phyloP scores from a whole-genome alignment of 2,888 invertebrate species.

The Sesia bembeciformis region DNA sequence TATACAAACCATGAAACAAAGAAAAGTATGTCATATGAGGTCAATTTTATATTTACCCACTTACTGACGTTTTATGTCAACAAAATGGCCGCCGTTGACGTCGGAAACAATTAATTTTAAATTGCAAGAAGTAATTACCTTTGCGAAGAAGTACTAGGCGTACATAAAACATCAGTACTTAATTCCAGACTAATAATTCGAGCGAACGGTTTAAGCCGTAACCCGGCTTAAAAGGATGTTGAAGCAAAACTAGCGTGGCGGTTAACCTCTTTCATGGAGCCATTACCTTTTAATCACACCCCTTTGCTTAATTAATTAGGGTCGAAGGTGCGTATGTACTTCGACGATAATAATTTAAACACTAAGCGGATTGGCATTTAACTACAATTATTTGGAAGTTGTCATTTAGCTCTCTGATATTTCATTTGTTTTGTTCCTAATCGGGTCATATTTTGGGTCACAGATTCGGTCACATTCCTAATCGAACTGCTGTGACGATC shows the following conservation, averaged over 20 bases:
- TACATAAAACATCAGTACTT: neutral
- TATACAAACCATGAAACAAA: no score
- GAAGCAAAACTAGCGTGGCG: slow-evolving; percentile 12
- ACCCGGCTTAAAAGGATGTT: slow-evolving; percentile 8
- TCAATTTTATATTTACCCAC: no score
- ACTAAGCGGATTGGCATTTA: slow-evolving; percentile 29
- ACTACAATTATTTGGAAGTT: neutral
- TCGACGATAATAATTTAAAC: slow-evolving; percentile 31
- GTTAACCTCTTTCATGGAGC: slow-evolving; percentile 31
- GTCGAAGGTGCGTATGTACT: slow-evolving; percentile 30
- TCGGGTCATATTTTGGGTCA: no score
- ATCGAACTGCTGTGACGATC: no score
- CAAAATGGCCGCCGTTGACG: no score
- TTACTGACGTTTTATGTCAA: no score
- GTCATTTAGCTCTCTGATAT: no score
- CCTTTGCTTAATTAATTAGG: slow-evolving; percentile 59
- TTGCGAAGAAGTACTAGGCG: neutral
- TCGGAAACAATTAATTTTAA: neutral
- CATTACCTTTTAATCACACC: slow-evolving; percentile 56
- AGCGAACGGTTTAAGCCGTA: slow-evolving; percentile 1
- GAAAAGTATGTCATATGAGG: no score
- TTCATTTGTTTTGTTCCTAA: no score
- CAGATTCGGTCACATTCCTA: no score
- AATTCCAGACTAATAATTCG: neutral
- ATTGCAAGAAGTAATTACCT: neutral